Base-by-base conservation (phyloP, 2,888 invertebrate genomes). In the Philaethria dido region DNA sequence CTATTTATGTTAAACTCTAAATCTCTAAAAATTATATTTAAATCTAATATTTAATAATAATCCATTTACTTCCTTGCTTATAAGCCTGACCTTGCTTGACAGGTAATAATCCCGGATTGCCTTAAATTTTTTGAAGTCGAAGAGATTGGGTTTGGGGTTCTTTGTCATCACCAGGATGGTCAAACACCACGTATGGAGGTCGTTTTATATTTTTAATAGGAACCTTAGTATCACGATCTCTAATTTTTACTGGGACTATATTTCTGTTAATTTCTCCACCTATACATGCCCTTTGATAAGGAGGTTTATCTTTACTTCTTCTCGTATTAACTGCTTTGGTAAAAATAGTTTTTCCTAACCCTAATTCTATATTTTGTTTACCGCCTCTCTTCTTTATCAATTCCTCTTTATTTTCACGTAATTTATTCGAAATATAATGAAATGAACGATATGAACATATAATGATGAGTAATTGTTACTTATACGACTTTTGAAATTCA, bases 391-490 rank as follows among this genome's bases (percentile, higher is more conserved):
- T n/a, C n/a, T n/a, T n/a, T n/a, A n/a, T n/a, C n/a, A n/a, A 44
- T 16, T 44, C n/a, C 11, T 48, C 13, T 14, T 48, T 48, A 44
- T 18, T 44, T 20, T 48, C 48, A 3, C 33, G 13, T 29, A 33
- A 16, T 29, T 29, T n/a, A 25, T 33, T 33, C 3, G 11, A 16
- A 25, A 33, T 54, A 11, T 16, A 16, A 3, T 33, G 16, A 25
- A 75, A 75, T 20, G 74, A 29, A 39, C 42, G 52, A 66, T 72
- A 67, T 0, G 72, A 74, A 25, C 74, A 39, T 65, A 55, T 78
- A 75, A 11, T 78, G 60, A 66, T 72, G 9, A 78, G 29, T 52
- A 78, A 45, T 48, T 74, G 64, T 62, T 78, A 78, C 1, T 60
- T 72, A 33, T 74, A 75, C 2, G 63, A 18, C 63, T 71, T 74